Evolutionary conservation across 2,113 vertebrate genomes (phyloP), one percentile per base, ranked within the genome.

Genomic region (Suricata suricatta): DNA sequence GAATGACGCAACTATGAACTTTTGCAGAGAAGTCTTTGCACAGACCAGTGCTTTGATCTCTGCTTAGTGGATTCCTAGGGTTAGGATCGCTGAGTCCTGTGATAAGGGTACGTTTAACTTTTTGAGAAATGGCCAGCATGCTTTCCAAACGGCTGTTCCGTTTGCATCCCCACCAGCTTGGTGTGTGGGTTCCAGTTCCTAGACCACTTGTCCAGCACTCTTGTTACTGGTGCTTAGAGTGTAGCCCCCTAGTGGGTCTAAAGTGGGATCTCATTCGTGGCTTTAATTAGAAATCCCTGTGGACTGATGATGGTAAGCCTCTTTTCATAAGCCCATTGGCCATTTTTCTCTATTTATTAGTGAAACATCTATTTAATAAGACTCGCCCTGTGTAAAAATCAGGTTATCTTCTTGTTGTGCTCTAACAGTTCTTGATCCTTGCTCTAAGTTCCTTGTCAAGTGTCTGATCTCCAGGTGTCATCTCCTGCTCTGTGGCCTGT

Each of bases 161-260:
- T 47, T 72, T 60, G 47, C 7, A 25, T 84, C 47, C 38, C 38
- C 27, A 11, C 60, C 35, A 50, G 35, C 47, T 16, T 2, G 5
- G 1, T 8, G 8, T 7, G 7, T 35, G 64, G 7, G 25, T 35
- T 64, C 64, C 3, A 33, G 7, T 27, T 90, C 29, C 15, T n/a
- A 35, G 1, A 0, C 3, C 2, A 85, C 16, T 71, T 80, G 44
- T 52, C 52, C 8, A 4, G 5, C 29, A 8, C 41, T 31, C 0
- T 0, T 2, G 7, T 47, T 77, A 27, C 16, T 57, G 3, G 60
- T 80, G 64, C n/a, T 57, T 57, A 16, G 35, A 29, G n/a, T n/a
- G 50, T 29, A 52, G 63, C 10, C 25, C 63, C 17, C 33, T 31
- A 7, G 6, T 35, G 4, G 77, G 13, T 92, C 13, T 82, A 57